These are phyloP conservation scores for Rhopalosiphum maidis DNA, from an alignment of 1,140 invertebrate genomes.

Conservation along the genomic window DNA sequence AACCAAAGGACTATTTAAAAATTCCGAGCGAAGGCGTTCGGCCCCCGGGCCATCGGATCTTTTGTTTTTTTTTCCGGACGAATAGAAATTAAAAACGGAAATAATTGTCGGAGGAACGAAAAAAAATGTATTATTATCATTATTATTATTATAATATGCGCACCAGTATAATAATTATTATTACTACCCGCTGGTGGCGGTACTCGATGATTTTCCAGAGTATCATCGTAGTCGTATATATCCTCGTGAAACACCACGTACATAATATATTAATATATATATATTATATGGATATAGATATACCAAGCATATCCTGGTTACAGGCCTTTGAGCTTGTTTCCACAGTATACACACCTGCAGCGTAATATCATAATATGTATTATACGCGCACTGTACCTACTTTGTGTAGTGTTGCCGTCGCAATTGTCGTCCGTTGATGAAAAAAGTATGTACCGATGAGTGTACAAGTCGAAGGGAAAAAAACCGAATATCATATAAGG, in stretches of 20 bases:
- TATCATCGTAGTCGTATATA: neutral
- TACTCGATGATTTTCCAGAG: constrained; percentile 38
- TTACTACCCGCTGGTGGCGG: constrained; percentile 6
- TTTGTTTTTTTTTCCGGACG: constrained; percentile 42
- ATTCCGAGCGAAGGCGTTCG: constrained; percentile 40
- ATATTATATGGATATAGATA: neutral
- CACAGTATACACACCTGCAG: neutral
- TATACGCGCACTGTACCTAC: neutral
- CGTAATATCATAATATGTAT: neutral
- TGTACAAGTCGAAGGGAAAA: neutral
- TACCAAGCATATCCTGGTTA: neutral
- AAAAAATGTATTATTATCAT: constrained; percentile 21
- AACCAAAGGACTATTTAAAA: constrained; percentile 51
- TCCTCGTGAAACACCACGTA: neutral
- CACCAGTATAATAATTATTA: constrained; percentile 25
- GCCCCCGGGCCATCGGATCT: constrained; percentile 42
- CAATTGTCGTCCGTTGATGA: neutral
- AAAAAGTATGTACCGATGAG: neutral
- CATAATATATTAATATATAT: neutral
- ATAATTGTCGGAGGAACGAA: neutral
- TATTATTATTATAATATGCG: constrained; percentile 27
- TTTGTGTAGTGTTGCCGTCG: neutral
- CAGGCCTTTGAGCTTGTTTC: neutral
- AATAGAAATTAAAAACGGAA: neutral
- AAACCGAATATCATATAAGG: neutral